phyloP scores from a whole-genome alignment of 2,888 invertebrate species.

The Podotricha telesiphe region DNA sequence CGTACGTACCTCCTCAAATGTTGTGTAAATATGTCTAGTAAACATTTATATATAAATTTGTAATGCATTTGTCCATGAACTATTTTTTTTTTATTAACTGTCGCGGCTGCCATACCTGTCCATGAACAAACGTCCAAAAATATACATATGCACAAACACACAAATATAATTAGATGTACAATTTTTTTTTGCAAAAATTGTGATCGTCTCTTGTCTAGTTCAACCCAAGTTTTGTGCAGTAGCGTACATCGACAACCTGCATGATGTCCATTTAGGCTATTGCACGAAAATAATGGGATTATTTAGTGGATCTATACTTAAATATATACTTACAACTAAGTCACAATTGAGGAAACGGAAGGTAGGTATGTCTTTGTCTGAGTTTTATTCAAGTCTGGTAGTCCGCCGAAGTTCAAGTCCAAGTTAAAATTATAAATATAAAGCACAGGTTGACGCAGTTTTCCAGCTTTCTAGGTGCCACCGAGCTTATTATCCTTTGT shows the following conservation, averaged over 20 bases:
- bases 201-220: constrained; percentile 23
- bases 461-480: background rate
- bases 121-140: constrained; percentile 41
- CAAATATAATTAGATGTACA: constrained; percentile 32
- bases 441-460: constrained; percentile 18
- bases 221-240: background rate
- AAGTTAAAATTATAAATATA: constrained; percentile 7
- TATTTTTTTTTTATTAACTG: constrained; percentile 5
- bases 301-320: constrained; percentile 7
- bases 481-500: background rate
- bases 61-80: constrained; percentile 27
- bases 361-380: background rate
- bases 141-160: constrained; percentile 31
- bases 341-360: background rate
- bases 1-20: background rate
- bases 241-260: background rate
- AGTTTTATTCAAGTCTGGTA: constrained; percentile 4
- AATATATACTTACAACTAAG: constrained; percentile 12
- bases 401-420: background rate
- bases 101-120: constrained; percentile 28
- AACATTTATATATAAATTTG: constrained; percentile 8
- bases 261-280: background rate
- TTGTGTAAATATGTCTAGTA: constrained; percentile 23
- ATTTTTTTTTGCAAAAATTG: constrained; percentile 35
- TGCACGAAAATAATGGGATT: background rate